Evolutionary conservation across 2,113 vertebrate species (phyloP).

Genomic region (Dipodomys stephensi): DNA sequence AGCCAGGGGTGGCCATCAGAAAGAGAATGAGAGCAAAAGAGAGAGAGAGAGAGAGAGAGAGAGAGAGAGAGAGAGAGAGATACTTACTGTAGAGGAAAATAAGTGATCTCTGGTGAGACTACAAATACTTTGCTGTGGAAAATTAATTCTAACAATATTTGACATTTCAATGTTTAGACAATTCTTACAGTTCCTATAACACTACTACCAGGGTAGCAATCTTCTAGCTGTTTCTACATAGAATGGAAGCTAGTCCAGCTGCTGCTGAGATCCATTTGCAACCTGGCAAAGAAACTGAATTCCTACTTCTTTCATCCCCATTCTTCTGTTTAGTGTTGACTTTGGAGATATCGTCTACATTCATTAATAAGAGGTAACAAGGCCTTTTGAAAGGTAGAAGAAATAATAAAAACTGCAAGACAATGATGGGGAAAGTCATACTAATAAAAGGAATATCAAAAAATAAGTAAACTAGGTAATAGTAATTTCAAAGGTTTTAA

Average conservation of each 20-base stretch:
- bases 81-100: neutral
- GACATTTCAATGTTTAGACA: neutral
- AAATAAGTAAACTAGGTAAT: too few species aligned
- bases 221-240: conserved; percentile 4
- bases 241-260: neutral
- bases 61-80: neutral
- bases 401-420: conserved; percentile 48
- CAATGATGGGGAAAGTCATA: neutral
- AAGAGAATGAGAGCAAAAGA: neutral
- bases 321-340: conserved; percentile 57
- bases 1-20: neutral
- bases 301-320: conserved; percentile 52
- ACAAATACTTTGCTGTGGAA: neutral
- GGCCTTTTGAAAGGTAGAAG: conserved; percentile 54
- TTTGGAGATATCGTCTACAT: conserved; percentile 49
- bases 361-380: conserved; percentile 65
- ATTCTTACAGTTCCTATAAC: neutral
- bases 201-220: neutral
- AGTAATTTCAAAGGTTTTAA: neutral
- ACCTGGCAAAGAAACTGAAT: conserved; percentile 57
- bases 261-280: conserved; percentile 37
- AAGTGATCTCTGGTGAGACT: neutral
- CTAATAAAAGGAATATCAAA: neutral
- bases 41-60: neutral
- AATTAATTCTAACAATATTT: neutral